phyloP scores from a whole-genome alignment of 1,140 invertebrate species.

The Cardiocondyla obscurior region DNA sequence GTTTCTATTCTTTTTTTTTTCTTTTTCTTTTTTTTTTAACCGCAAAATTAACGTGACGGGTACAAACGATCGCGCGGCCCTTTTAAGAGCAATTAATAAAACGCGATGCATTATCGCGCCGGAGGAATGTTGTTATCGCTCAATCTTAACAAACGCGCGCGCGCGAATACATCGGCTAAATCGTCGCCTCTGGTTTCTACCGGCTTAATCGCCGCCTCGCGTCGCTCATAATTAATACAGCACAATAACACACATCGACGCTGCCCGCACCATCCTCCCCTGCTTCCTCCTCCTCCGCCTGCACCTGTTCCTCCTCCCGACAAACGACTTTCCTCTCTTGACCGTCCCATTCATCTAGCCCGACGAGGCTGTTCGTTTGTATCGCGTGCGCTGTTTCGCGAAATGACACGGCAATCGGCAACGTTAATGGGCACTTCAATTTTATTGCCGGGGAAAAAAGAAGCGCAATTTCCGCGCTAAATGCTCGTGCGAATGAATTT shows the following conservation, averaged over 20 bases:
- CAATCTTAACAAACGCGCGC: slow-evolving; percentile 33
- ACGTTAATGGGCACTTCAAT: slow-evolving; percentile 7
- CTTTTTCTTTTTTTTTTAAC: not conserved
- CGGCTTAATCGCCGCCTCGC: slow-evolving; percentile 24
- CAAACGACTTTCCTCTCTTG: slow-evolving; percentile 45
- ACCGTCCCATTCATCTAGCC: slow-evolving; percentile 7
- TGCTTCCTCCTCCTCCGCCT: not conserved
- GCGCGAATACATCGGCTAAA: slow-evolving; percentile 20
- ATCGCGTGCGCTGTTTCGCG: slow-evolving; percentile 2
- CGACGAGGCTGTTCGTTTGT: slow-evolving; percentile 10
- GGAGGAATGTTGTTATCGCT: slow-evolving; percentile 24
- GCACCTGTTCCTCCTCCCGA: not conserved
- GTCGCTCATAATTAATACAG: slow-evolving; percentile 40
- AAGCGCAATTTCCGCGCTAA: slow-evolving; percentile 10
- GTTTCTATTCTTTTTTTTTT: slow-evolving; percentile 44
- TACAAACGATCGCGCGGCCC: not conserved
- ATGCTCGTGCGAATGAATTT: slow-evolving; percentile 17
- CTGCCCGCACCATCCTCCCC: not conserved
- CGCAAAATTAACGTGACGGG: not conserved
- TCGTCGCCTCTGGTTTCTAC: slow-evolving; percentile 18
- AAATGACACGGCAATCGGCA: slow-evolving; percentile 15
- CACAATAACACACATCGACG: slow-evolving; percentile 38
- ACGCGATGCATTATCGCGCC: slow-evolving; percentile 26
- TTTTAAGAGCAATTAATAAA: slow-evolving; percentile 22
- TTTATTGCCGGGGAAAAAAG: not conserved